These are phyloP conservation scores for Acronicta aceris DNA, from an alignment of 2,888 invertebrate species.

Conservation along the genomic window DNA sequence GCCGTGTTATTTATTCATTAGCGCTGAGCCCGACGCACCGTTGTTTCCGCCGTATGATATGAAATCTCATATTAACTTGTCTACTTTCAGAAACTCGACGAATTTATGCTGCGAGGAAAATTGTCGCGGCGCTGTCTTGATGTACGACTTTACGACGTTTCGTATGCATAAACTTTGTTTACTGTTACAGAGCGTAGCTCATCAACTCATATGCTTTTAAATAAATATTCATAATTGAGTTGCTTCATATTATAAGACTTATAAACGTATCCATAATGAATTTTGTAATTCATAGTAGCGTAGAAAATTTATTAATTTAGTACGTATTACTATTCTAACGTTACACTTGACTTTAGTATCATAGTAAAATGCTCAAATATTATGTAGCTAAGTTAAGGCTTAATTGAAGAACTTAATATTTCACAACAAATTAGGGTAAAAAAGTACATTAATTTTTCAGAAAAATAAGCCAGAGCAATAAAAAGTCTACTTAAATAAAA, in stretches of 20 bases:
- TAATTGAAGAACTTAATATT: not conserved
- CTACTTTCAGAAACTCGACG: conserved; percentile 71
- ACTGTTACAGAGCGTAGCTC: conserved; percentile 40
- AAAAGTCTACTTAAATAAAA: not conserved
- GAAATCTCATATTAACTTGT: conserved; percentile 82
- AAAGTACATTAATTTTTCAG: not conserved
- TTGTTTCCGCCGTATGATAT: conserved; percentile 68
- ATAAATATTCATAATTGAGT: conserved; percentile 49
- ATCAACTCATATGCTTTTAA: conserved; percentile 36
- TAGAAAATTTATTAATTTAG: not conserved
- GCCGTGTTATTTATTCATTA: conserved; percentile 73
- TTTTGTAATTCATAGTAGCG: conserved; percentile 15
- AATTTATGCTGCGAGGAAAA: conserved; percentile 79
- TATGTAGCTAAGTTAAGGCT: not conserved
- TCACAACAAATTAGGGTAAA: not conserved
- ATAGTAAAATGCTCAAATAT: no score
- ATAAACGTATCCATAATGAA: conserved; percentile 19
- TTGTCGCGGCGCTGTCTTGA: conserved; percentile 70
- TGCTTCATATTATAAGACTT: conserved; percentile 24
- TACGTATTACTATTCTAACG: not conserved
- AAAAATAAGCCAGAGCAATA: not conserved
- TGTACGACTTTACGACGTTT: conserved; percentile 68
- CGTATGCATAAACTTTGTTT: conserved; percentile 66
- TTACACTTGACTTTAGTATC: not conserved
- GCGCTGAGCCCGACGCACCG: conserved; percentile 58